A percentile compares a stretch with the other conserved stretches of the same genome.
phyloP scores from a whole-genome alignment of 2,113 vertebrate species.

The Parus major region DNA sequence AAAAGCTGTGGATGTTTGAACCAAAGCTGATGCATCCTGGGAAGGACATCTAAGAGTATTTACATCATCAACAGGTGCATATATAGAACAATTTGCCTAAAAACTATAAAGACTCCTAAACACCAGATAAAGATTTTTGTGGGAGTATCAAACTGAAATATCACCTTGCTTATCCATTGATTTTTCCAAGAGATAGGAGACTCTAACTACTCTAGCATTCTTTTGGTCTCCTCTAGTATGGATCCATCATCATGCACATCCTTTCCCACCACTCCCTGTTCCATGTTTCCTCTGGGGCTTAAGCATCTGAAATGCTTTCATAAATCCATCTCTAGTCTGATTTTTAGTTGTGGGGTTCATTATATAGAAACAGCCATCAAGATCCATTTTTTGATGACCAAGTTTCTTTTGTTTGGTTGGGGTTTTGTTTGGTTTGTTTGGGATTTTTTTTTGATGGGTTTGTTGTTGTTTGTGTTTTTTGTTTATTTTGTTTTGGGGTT shows the following conservation, averaged over 20 bases:
- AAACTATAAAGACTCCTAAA: background rate
- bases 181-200: background rate
- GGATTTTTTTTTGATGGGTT: background rate
- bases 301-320: background rate
- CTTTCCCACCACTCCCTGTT: fast-evolving
- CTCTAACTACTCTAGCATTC: background rate
- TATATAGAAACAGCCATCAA: background rate
- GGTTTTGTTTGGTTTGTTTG: background rate
- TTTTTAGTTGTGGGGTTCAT: background rate
- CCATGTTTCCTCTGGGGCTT: background rate
- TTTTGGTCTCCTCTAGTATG: background rate
- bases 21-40: background rate
- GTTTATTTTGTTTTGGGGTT: background rate
- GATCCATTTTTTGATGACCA: background rate
- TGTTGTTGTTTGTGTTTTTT: background rate
- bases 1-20: background rate
- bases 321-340: background rate
- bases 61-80: background rate
- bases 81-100: background rate
- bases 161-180: background rate
- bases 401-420: background rate
- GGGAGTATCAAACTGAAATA: background rate
- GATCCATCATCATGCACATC: background rate
- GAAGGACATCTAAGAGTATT: background rate
- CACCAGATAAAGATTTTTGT: background rate